phyloP scores from a whole-genome alignment of 2,888 invertebrate genomes.

The Thumatha senex region DNA sequence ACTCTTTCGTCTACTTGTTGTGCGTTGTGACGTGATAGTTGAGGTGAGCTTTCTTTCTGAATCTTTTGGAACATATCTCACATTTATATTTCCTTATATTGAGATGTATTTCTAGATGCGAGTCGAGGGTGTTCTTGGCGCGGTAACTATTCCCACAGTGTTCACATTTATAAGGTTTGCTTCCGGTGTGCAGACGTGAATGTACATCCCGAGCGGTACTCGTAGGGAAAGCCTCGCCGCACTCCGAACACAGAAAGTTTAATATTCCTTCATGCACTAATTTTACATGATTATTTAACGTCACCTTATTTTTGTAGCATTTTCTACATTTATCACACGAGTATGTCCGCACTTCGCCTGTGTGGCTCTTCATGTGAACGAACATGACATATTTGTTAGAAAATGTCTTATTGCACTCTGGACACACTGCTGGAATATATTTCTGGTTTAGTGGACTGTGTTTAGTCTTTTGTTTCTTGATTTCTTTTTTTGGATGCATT shows the following conservation, averaged over 20 bases:
- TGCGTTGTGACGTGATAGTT: conserved; percentile 65
- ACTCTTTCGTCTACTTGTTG: conserved; percentile 41
- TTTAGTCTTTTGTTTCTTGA: conserved; percentile 20
- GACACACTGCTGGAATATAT: conserved; percentile 68
- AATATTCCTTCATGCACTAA: conserved; percentile 68
- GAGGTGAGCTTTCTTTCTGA: conserved; percentile 65
- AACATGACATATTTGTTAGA: conserved; percentile 76
- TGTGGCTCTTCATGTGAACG: conserved; percentile 70
- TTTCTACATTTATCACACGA: conserved; percentile 73
- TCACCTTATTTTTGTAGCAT: conserved; percentile 68
- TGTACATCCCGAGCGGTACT: conserved; percentile 67
- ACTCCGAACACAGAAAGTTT: conserved; percentile 65
- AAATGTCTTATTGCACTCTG: conserved; percentile 75
- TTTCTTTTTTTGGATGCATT: conserved; percentile 25
- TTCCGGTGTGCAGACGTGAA: conserved; percentile 68
- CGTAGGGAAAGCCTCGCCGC: conserved; percentile 76
- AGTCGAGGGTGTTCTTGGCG: conserved; percentile 53
- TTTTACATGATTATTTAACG: conserved; percentile 68
- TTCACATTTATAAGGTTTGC: conserved; percentile 69
- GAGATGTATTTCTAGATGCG: conserved; percentile 61
- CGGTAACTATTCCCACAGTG: conserved; percentile 65
- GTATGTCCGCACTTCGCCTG: conserved; percentile 25
- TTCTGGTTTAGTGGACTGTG: conserved; percentile 51
- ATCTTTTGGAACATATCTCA: conserved; percentile 56
- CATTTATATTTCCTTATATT: conserved; percentile 59